A percentile compares a stretch with the other conserved stretches of the same genome.
phyloP scores from a whole-genome alignment of 1,140 invertebrate genomes.

The Macrostomum lignano region DNA sequence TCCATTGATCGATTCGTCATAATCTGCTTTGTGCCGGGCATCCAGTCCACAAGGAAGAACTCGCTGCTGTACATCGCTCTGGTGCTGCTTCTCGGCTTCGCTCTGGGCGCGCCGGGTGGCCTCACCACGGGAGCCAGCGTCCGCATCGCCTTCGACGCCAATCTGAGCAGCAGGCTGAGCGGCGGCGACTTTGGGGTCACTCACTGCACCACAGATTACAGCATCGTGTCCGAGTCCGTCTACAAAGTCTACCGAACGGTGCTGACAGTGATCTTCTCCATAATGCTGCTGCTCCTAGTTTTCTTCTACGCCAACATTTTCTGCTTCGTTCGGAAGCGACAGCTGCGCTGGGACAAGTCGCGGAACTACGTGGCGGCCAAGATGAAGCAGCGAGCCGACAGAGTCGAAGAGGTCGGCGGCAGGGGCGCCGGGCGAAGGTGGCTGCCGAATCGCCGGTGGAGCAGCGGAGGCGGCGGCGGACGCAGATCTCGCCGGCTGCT shows the following conservation, averaged over 20 bases:
- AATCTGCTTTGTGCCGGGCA: too few relatives aligned
- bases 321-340: slow-evolving; percentile 10
- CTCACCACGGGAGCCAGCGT: too few relatives aligned
- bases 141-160: too few relatives aligned
- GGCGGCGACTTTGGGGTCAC: too few relatives aligned
- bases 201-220: too few relatives aligned
- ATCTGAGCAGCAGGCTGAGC: too few relatives aligned
- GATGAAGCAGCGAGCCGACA: slow-evolving; percentile 10
- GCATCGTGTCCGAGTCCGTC: slow-evolving; percentile 5
- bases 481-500: too few relatives aligned
- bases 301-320: slow-evolving; percentile 11
- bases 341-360: slow-evolving; percentile 16
- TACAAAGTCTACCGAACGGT: slow-evolving; percentile 23
- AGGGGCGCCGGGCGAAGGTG: slow-evolving; percentile 12
- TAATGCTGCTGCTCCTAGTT: slow-evolving; percentile 12
- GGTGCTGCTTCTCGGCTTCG: too few relatives aligned
- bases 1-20: too few relatives aligned
- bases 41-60: too few relatives aligned
- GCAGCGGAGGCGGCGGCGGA: slow-evolving; percentile 7
- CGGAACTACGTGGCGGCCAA: slow-evolving; percentile 10
- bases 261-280: slow-evolving; percentile 9
- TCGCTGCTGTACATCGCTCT: too few relatives aligned
- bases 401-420: slow-evolving; percentile 23
- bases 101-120: too few relatives aligned
- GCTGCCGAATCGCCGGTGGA: slow-evolving; percentile 12